phyloP scores from a whole-genome alignment of 1,140 invertebrate genomes.

The Potamilus streckersoni region DNA sequence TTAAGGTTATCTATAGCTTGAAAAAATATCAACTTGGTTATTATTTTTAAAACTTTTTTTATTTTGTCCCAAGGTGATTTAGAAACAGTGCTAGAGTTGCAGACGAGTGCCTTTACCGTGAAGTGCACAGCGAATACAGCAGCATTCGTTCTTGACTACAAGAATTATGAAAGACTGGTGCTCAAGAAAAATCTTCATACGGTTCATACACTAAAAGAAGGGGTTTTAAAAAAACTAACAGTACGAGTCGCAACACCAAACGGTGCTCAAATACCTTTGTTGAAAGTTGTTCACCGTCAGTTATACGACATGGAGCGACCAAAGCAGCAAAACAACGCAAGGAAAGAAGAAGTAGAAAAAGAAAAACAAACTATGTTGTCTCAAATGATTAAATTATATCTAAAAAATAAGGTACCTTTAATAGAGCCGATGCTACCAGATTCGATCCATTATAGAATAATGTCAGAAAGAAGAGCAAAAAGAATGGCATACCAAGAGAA shows the following conservation, averaged over 20 bases:
- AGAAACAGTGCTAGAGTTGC: conserved; percentile 58
- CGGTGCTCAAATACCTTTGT: conserved; percentile 41
- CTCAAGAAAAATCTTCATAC: conserved; percentile 54
- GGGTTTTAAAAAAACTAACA: conserved; percentile 50
- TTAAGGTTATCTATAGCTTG: too few species aligned
- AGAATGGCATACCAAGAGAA: conserved; percentile 24
- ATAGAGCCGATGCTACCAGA: conserved; percentile 52
- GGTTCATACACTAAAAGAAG: conserved; percentile 41
- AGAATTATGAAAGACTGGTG: conserved; percentile 63
- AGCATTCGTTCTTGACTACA: conserved; percentile 56
- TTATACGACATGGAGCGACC: conserved; percentile 38
- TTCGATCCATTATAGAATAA: conserved; percentile 43
- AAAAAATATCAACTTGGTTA: too few species aligned
- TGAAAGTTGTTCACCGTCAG: conserved; percentile 36
- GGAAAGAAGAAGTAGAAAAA: conserved; percentile 26
- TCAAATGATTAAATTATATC: conserved; percentile 48
- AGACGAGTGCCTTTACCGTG: conserved; percentile 52
- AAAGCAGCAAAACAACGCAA: conserved; percentile 15
- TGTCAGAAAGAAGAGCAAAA: conserved; percentile 40
- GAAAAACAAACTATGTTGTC: conserved; percentile 33
- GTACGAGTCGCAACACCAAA: conserved; percentile 41
- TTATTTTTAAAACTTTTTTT: background rate
- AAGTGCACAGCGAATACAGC: conserved; percentile 54
- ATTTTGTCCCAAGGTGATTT: conserved; percentile 45
- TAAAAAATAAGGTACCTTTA: conserved; percentile 47